Conservation (phyloP, 1,140 invertebrate genomes). For the Leptinotarsa undecemlineata region DNA sequence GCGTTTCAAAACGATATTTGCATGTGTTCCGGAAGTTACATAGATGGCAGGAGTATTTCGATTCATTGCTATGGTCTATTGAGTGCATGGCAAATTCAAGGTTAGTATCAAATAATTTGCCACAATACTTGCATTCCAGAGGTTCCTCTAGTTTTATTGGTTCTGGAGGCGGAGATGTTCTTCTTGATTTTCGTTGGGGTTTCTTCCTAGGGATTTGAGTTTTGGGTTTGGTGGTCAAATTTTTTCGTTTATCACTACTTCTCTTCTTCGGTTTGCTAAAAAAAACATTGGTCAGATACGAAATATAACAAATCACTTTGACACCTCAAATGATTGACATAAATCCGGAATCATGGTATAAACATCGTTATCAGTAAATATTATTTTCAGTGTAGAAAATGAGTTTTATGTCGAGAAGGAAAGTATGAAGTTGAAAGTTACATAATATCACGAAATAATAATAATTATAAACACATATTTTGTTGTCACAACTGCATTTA, state of each 20-base stretch:
- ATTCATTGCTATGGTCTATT: conserved; percentile 47
- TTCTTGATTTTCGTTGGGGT: not conserved
- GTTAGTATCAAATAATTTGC: conserved; percentile 45
- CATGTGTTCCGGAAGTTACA: conserved; percentile 55
- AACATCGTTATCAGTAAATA: too few relatives aligned
- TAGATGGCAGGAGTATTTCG: conserved; percentile 53
- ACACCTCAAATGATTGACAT: too few relatives aligned
- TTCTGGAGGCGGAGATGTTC: not conserved
- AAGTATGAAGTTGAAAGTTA: too few relatives aligned
- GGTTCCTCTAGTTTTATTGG: conserved; percentile 35
- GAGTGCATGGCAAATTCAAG: conserved; percentile 47
- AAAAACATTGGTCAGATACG: not conserved
- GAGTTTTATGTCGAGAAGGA: too few relatives aligned
- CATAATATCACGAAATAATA: too few relatives aligned
- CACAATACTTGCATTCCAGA: conserved; percentile 47
- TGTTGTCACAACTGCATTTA: too few relatives aligned
- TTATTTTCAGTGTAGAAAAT: too few relatives aligned
- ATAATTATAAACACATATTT: too few relatives aligned
- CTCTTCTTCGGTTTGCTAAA: not conserved
- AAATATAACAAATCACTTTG: too few relatives aligned
- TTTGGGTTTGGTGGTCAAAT: not conserved
- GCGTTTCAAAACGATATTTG: conserved; percentile 54
- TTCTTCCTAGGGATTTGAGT: not conserved
- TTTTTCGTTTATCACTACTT: not conserved
- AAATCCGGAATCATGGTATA: too few relatives aligned